Evolutionary conservation across 1,140 invertebrate genomes (phyloP).

Genomic region (Ericerus pela): DNA sequence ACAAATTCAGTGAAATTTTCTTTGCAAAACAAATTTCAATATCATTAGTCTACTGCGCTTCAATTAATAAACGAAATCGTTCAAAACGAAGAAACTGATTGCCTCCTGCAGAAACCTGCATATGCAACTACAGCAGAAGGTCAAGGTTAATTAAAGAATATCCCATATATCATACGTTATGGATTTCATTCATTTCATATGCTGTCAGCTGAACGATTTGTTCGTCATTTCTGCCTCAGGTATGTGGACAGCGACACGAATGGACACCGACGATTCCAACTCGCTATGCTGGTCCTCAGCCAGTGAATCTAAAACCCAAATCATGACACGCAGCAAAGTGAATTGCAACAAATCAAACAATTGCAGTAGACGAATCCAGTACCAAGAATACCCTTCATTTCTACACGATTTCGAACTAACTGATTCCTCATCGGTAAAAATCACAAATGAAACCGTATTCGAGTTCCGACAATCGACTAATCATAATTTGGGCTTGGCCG

Average conservation of each 20-base stretch:
- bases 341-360: neutral
- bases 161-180: too few relatives aligned
- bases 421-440: constrained; percentile 20
- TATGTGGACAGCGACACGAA: constrained; percentile 4
- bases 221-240: too few relatives aligned
- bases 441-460: neutral
- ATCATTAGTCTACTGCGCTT: too few relatives aligned
- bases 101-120: too few relatives aligned
- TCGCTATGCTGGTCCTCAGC: neutral
- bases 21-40: too few relatives aligned
- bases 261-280: constrained; percentile 4
- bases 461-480: neutral
- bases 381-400: constrained; percentile 3
- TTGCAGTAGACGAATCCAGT: neutral
- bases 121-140: too few relatives aligned
- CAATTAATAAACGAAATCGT: too few relatives aligned
- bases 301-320: neutral
- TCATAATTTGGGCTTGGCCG: neutral
- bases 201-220: too few relatives aligned
- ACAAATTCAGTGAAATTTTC: too few relatives aligned
- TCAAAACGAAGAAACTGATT: too few relatives aligned
- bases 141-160: too few relatives aligned
- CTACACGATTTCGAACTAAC: constrained; percentile 19
- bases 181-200: too few relatives aligned
- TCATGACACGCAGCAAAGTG: neutral